Conservation (phyloP, 2,888 invertebrate species). For the Lagria hirta region DNA sequence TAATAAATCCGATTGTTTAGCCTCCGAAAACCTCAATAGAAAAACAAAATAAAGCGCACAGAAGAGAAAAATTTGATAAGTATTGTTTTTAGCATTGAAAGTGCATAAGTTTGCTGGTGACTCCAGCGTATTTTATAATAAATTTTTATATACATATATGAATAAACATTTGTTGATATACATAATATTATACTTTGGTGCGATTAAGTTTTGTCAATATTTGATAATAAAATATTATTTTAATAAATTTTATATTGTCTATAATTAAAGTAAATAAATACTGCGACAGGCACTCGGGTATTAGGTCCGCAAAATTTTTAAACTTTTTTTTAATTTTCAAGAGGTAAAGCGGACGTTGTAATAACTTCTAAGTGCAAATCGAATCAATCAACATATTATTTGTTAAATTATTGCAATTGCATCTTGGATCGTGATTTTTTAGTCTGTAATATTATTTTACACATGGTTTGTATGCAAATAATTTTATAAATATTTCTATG, state of each 20-base stretch:
- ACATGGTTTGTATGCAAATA: no score
- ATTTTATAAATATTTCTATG: no score
- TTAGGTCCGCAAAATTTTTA: slow-evolving; percentile 34
- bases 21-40: no score
- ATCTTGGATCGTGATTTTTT: slow-evolving; percentile 24
- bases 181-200: slow-evolving; percentile 17
- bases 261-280: slow-evolving; percentile 35
- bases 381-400: slow-evolving; percentile 12
- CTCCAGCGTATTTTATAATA: no score
- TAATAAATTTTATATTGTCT: slow-evolving; percentile 35
- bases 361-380: slow-evolving; percentile 21
- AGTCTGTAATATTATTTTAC: no score
- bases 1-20: no score
- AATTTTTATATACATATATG: slow-evolving; percentile 22
- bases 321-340: slow-evolving; percentile 15
- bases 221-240: slow-evolving; percentile 25
- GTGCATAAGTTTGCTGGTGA: no score
- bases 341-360: slow-evolving; percentile 15
- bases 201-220: slow-evolving; percentile 19
- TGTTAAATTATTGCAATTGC: slow-evolving; percentile 5
- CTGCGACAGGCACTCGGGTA: slow-evolving; percentile 40
- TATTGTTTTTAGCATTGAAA: no score
- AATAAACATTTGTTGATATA: slow-evolving; percentile 16
- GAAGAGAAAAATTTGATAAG: no score
- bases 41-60: no score